Base-by-base conservation (phyloP, 2,888 invertebrate genomes). In the Lochmaea capreae region DNA sequence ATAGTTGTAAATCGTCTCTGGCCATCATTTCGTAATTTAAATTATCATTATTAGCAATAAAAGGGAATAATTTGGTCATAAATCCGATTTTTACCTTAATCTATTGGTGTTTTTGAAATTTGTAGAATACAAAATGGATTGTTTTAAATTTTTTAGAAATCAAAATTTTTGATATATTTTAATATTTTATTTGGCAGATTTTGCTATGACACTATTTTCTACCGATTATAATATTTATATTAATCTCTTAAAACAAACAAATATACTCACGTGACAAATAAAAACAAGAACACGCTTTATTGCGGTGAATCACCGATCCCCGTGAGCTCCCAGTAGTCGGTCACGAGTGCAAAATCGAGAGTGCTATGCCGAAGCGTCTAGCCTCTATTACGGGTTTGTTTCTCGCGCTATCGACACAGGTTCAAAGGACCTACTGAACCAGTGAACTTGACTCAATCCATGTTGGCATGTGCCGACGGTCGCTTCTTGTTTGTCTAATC, bases 381-480 rank as follows among this genome's bases (percentile, higher is more conserved):
- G 6, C 18, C 26, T 67, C 43, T 16, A 62, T 54, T 52, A 22
- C 71, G 57, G 73, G 33, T 67, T 62, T 57, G 67, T 65, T 67
- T 61, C 39, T 11, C 39, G 65, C 67, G 71, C 67, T 74, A 49
- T 66, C 75, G 52, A 52, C 67, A 69, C 74, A 72, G 72, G 75
- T 74, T 77, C 80, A 74, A 72, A 69, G 74, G 77, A 81, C 82
- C 81, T 80, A 81, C 81, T 82, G 80, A 82, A 81, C 82, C 79
- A 79, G 72, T 80, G 81, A 81, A 81, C 81, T 81, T 81, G 81
- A 81, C 79, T 77, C 69, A 66, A 59, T 71, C 65, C 57, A 33
- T 43, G 67, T 43, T 49, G 62, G 76, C 75, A 73, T 72, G 74
- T 75, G 78, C 73, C 79, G 76, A 74, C 79, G 76, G 77, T 74